These are phyloP conservation scores for Alcedo atthis DNA, from an alignment of 2,797 vertebrate genomes.

Conservation along the genomic window DNA sequence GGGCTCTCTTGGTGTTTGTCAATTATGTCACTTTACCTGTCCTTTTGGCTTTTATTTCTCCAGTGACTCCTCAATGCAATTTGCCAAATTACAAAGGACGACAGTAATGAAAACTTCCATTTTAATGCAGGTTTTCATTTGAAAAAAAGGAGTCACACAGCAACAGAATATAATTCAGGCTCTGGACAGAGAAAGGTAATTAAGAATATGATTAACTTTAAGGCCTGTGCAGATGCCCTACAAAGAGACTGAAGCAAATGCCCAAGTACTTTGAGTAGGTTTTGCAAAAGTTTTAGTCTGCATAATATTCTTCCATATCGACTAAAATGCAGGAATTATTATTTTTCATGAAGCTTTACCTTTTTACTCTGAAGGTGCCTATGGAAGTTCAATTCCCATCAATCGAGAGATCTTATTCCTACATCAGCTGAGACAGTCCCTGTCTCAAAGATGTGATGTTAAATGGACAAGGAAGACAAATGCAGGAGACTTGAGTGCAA, in stretches of 20 bases:
- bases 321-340: not conserved
- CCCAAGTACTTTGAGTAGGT: not conserved
- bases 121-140: not conserved
- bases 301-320: not conserved
- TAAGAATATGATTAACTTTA: constrained; percentile 7
- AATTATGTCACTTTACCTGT: constrained; percentile 24
- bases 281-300: not conserved
- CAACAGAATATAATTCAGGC: not conserved
- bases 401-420: constrained; percentile 2
- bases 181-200: not conserved
- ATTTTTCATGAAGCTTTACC: not conserved
- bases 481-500: not conserved
- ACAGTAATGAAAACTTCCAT: not conserved
- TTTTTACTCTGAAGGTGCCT: not conserved
- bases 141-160: not conserved
- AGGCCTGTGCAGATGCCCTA: not conserved
- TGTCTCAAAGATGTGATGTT: not conserved
- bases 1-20: not conserved
- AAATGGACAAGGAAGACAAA: constrained; percentile 20
- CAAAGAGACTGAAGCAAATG: not conserved
- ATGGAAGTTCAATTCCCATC: not conserved
- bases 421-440: not conserved
- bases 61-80: not conserved
- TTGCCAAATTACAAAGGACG: not conserved
- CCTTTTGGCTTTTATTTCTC: constrained; percentile 50